Conservation (phyloP, 2,888 invertebrate genomes). For the Crossocerus cetratus region DNA sequence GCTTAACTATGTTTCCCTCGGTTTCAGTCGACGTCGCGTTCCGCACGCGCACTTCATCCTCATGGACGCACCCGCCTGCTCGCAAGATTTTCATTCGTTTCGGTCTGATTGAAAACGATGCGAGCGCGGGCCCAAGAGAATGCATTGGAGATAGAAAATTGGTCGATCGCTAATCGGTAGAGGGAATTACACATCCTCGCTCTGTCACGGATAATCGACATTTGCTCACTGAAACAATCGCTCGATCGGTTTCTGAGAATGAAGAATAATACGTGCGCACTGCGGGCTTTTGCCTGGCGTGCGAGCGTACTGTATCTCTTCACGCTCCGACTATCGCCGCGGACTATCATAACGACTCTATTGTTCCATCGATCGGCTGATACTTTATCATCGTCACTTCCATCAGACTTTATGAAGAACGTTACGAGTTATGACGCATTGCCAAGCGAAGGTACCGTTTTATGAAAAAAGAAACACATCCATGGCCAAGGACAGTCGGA, state of each 20-base stretch:
- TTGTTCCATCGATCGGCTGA: background rate
- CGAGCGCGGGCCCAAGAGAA: background rate
- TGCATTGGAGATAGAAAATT: constrained; percentile 20
- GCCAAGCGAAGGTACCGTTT: too few species aligned
- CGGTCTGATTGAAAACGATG: background rate
- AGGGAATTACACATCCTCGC: too few species aligned
- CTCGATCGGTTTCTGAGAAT: too few species aligned
- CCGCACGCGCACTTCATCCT: background rate
- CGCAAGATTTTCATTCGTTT: background rate
- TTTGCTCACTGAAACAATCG: too few species aligned
- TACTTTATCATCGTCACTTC: constrained; percentile 1
- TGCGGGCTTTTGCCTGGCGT: too few species aligned
- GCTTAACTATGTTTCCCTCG: background rate
- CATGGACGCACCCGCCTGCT: background rate
- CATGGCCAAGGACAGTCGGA: too few species aligned
- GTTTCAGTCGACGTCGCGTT: constrained; percentile 4
- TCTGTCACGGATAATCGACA: too few species aligned
- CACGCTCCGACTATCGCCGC: background rate
- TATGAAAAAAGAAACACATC: too few species aligned
- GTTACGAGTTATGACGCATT: too few species aligned
- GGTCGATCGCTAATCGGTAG: constrained; percentile 14
- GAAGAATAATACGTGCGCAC: too few species aligned
- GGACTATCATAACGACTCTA: background rate
- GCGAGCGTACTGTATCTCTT: background rate
- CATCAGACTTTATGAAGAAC: too few species aligned